phyloP scores from a whole-genome alignment of 2,797 vertebrate genomes.

The Falco berigora region DNA sequence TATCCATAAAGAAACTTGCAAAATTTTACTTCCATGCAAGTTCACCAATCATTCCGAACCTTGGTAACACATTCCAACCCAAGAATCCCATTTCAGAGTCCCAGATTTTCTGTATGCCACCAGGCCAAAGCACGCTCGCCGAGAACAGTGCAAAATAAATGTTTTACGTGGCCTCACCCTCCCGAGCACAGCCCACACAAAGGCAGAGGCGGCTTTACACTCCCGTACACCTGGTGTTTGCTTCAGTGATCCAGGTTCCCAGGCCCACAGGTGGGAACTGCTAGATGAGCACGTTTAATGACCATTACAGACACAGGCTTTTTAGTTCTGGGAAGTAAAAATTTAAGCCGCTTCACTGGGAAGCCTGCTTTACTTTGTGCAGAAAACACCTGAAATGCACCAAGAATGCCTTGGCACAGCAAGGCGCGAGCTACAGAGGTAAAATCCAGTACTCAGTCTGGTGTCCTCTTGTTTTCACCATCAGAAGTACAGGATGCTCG shows the following conservation, averaged over 20 bases:
- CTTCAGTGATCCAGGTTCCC: too few species aligned
- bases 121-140: neutral
- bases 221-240: accelerated
- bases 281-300: too few species aligned
- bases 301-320: too few species aligned
- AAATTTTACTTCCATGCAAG: neutral
- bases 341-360: accelerated
- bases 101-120: too few species aligned
- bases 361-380: neutral
- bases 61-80: too few species aligned
- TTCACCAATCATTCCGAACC: neutral
- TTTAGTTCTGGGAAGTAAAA: neutral
- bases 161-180: accelerated
- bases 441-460: neutral
- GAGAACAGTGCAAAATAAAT: neutral
- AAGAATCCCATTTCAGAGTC: neutral
- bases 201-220: too few species aligned
- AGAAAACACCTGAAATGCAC: neutral
- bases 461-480: too few species aligned
- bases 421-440: neutral
- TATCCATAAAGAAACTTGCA: neutral
- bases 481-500: neutral
- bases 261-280: accelerated
- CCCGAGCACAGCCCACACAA: neutral
- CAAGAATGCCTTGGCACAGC: too few species aligned